phyloP scores from a whole-genome alignment of 2,113 vertebrate species.

The Phrynosoma platyrhinos region DNA sequence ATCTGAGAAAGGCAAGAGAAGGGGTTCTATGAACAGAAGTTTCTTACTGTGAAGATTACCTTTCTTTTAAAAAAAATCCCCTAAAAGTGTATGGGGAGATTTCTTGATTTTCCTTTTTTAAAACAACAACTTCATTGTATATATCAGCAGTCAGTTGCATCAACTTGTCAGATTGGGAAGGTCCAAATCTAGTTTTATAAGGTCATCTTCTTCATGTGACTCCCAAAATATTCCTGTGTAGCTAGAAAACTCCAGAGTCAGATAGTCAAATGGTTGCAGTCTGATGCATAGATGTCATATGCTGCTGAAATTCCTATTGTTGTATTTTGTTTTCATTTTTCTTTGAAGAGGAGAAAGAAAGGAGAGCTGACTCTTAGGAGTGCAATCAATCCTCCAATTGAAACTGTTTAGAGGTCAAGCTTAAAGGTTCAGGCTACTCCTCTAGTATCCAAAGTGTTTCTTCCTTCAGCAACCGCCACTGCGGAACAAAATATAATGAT shows the following conservation, averaged over 20 bases:
- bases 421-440: too few relatives aligned
- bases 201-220: neutral
- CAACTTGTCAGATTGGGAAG: neutral
- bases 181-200: neutral
- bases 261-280: neutral
- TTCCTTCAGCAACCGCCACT: neutral
- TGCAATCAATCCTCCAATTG: too few relatives aligned
- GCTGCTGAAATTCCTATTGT: too few relatives aligned
- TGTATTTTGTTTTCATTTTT: too few relatives aligned
- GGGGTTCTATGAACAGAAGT: neutral
- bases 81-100: neutral
- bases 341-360: too few relatives aligned
- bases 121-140: neutral
- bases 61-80: neutral
- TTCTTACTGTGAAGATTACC: neutral
- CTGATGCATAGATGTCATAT: neutral
- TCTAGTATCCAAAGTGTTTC: neutral
- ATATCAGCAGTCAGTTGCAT: neutral
- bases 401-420: too few relatives aligned
- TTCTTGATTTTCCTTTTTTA: neutral
- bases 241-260: neutral
- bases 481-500: neutral
- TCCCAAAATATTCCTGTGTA: neutral
- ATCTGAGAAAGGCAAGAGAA: neutral
- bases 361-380: too few relatives aligned